Percentiles rank a stretch among this genome's conserved stretches.
These are phyloP conservation scores for Buteo buteo DNA, from an alignment of 2,113 vertebrate species.

Conservation along the genomic window DNA sequence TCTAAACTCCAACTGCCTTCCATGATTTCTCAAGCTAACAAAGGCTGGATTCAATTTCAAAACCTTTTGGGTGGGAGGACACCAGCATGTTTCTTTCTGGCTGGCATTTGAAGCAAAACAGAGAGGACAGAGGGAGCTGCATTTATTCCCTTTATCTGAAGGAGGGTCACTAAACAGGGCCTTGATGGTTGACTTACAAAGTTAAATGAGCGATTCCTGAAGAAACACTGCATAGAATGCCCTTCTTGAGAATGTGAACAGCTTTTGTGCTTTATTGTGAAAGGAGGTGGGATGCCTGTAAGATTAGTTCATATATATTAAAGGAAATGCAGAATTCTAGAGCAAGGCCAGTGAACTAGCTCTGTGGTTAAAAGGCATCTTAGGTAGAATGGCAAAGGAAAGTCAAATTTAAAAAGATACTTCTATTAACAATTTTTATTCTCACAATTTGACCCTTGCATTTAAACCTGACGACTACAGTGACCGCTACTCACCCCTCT, in stretches of 20 bases:
- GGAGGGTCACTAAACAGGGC: neutral
- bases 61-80: constrained; percentile 38
- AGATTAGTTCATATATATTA: neutral
- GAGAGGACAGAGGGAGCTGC: neutral
- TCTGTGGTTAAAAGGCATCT: neutral
- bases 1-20: neutral
- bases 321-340: neutral
- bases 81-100: constrained; percentile 28
- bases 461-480: neutral
- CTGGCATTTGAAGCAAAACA: constrained; percentile 40
- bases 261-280: constrained; percentile 10
- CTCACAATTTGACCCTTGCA: neutral
- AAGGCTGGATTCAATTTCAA: constrained; percentile 37
- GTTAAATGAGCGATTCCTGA: constrained; percentile 14
- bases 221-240: neutral
- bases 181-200: constrained; percentile 36
- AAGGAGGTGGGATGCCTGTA: neutral
- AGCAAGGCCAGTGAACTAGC: neutral
- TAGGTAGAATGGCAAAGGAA: neutral
- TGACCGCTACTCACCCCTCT: neutral
- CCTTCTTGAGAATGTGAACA: neutral
- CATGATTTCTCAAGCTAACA: constrained; percentile 16
- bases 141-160: constrained; percentile 32
- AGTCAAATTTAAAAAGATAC: neutral
- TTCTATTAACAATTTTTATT: neutral